Evolutionary conservation across 1,140 invertebrate species (phyloP).

Genomic region (Drosophila guanche): DNA sequence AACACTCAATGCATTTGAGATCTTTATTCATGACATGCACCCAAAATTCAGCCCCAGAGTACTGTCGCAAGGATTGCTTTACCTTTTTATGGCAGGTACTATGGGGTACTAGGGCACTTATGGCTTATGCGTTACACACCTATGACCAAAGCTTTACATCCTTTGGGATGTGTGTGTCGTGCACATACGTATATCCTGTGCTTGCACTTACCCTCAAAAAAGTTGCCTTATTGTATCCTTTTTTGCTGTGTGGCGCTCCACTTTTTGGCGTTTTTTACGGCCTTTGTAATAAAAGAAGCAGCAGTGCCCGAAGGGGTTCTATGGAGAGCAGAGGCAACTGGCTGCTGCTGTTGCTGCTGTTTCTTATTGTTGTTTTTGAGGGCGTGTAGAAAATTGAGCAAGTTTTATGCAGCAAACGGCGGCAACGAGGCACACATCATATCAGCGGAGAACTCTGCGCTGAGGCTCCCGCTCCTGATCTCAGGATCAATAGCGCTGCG

Average conservation of each 20-base stretch:
- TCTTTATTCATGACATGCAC: too few relatives aligned
- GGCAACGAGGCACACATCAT: constrained; percentile 59
- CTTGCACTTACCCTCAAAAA: constrained; percentile 57
- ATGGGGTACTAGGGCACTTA: too few relatives aligned
- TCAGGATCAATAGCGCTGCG: constrained; percentile 38
- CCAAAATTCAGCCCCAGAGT: too few relatives aligned
- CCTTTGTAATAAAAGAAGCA: constrained; percentile 77
- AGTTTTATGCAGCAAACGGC: constrained; percentile 77
- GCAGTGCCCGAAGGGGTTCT: constrained; percentile 53
- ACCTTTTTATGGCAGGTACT: too few relatives aligned
- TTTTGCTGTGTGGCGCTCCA: constrained; percentile 46
- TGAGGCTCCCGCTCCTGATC: background rate
- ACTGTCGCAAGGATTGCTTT: too few relatives aligned
- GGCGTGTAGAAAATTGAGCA: constrained; percentile 75
- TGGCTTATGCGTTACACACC: too few relatives aligned
- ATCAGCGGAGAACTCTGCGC: constrained; percentile 6
- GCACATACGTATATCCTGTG: constrained; percentile 22
- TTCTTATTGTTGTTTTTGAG: constrained; percentile 44
- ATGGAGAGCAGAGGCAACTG: background rate
- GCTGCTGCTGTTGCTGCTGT: constrained; percentile 27
- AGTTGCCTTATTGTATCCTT: constrained; percentile 55
- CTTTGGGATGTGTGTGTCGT: too few relatives aligned
- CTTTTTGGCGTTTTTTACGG: constrained; percentile 64
- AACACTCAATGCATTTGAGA: too few relatives aligned
- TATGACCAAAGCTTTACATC: too few relatives aligned